Conservation (phyloP, 2,888 invertebrate genomes). For the Serrognathus titanus region DNA sequence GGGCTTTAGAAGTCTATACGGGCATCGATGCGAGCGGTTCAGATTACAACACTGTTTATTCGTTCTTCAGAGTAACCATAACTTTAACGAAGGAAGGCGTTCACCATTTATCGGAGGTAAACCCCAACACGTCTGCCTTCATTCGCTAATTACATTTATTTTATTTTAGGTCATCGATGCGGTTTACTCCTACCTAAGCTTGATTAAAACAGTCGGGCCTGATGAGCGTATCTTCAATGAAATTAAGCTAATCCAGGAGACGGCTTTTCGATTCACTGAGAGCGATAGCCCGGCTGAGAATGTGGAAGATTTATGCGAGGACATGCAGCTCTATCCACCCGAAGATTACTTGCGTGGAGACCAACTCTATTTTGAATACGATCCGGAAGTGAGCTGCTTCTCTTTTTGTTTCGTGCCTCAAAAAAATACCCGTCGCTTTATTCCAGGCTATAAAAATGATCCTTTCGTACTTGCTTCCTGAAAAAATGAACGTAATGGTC, state of each 20-base stretch:
- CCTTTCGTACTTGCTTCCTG: constrained; percentile 59
- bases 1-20: constrained; percentile 69
- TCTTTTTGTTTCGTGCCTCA: not conserved
- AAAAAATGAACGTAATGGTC: constrained; percentile 68
- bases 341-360: constrained; percentile 76
- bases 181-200: constrained; percentile 75
- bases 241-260: constrained; percentile 71
- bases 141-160: not conserved
- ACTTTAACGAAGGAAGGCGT: constrained; percentile 76
- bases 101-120: constrained; percentile 62
- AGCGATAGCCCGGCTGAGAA: constrained; percentile 71
- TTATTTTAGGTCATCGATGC: constrained; percentile 65
- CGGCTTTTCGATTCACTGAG: constrained; percentile 66
- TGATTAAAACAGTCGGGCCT: constrained; percentile 61
- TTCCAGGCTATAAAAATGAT: constrained; percentile 59
- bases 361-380: constrained; percentile 71
- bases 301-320: constrained; percentile 72
- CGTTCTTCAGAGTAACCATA: constrained; percentile 69
- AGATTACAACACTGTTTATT: constrained; percentile 76
- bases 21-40: constrained; percentile 74
- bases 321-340: constrained; percentile 78
- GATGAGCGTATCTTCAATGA: constrained; percentile 66
- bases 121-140: constrained; percentile 7
- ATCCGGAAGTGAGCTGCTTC: constrained; percentile 63
- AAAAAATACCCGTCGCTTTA: not conserved